phyloP scores from a whole-genome alignment of 2,113 vertebrate genomes.

The Illadopsis cleaveri region DNA sequence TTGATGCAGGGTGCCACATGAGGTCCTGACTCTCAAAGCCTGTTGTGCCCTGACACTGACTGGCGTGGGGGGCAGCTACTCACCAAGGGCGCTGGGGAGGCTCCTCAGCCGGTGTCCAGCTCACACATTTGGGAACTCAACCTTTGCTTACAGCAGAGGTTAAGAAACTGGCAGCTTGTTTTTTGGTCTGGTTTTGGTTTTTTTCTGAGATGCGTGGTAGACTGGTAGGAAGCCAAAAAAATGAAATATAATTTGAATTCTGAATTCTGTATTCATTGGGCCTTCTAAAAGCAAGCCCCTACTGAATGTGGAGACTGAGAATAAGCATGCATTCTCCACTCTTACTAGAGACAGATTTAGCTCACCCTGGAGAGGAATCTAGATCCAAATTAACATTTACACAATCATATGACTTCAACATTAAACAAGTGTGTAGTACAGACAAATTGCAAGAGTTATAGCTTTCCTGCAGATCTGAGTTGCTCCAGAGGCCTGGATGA shows the following conservation, averaged over 20 bases:
- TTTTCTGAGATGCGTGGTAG: background rate
- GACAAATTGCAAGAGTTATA: background rate
- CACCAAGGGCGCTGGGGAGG: rapidly evolving
- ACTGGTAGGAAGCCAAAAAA: background rate
- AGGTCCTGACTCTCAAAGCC: background rate
- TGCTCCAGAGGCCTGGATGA: background rate
- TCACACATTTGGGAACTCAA: background rate
- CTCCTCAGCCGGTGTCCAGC: background rate
- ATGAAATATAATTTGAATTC: background rate
- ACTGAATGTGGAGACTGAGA: background rate
- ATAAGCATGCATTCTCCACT: background rate
- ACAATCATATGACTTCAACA: background rate
- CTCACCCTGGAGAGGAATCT: background rate
- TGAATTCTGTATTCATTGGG: background rate
- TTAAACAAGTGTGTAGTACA: background rate
- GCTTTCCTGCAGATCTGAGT: background rate
- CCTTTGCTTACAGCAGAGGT: background rate
- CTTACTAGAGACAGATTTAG: background rate
- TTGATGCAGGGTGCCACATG: background rate
- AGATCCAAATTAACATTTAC: background rate
- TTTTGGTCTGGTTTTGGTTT: background rate
- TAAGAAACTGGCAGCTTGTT: background rate
- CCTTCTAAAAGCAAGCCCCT: background rate
- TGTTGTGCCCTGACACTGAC: background rate
- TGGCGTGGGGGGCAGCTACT: background rate